Percentiles rank a stretch among this genome's conserved stretches.
Conservation (phyloP, 2,888 invertebrate genomes). For the Myopa testacea region DNA sequence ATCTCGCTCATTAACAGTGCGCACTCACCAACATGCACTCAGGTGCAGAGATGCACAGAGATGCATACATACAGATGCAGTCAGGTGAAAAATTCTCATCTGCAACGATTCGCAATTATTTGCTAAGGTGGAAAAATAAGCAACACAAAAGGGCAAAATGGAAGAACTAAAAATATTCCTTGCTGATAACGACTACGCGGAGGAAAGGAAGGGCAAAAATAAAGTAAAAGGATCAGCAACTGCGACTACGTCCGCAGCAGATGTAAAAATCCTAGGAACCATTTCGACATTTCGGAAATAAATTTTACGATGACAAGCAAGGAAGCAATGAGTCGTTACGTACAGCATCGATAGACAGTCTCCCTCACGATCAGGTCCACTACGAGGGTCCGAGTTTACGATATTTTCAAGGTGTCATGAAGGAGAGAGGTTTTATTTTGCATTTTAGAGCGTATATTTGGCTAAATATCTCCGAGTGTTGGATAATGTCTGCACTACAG, state of each 20-base stretch:
- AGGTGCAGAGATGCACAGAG: neutral
- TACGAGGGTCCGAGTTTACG: neutral
- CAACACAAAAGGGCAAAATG: neutral
- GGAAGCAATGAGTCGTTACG: neutral
- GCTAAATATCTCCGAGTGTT: no score
- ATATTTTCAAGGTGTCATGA: neutral
- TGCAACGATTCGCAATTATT: conserved; percentile 26
- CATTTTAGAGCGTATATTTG: no score
- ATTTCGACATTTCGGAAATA: conserved; percentile 16
- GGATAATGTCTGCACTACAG: no score
- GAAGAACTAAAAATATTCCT: neutral
- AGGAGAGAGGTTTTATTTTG: no score
- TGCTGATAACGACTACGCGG: neutral
- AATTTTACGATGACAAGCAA: conserved; percentile 28
- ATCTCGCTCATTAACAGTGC: conserved; percentile 11
- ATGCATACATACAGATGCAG: neutral
- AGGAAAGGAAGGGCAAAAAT: neutral
- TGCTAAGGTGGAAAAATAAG: conserved; percentile 13
- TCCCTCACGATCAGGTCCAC: neutral
- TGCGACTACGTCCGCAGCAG: neutral
- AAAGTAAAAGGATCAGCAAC: neutral
- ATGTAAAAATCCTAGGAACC: conserved; percentile 8
- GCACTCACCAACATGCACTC: neutral
- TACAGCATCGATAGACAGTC: no score
- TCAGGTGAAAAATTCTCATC: conserved; percentile 21